Evolutionary conservation across 2,888 invertebrate species (phyloP).

Genomic region (Priocnemis perturbator): DNA sequence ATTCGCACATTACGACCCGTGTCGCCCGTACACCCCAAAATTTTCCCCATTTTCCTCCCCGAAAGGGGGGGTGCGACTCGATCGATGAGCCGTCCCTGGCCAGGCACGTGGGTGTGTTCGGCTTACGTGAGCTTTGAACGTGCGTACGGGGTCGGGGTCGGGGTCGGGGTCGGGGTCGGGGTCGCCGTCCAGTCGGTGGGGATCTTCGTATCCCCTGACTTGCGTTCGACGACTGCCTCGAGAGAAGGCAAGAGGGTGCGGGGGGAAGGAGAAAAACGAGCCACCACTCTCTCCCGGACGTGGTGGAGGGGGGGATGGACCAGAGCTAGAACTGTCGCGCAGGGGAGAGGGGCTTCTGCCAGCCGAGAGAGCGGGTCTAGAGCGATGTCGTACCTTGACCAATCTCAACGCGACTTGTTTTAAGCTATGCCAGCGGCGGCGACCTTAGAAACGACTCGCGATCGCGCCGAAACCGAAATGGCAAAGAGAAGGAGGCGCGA

Average conservation of each 20-base stretch:
- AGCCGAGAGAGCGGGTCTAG: conserved; percentile 62
- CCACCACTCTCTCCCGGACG: no score
- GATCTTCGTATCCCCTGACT: background rate
- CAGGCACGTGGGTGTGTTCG: conserved; percentile 39
- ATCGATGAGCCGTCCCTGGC: conserved; percentile 25
- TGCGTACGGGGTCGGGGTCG: conserved; percentile 30
- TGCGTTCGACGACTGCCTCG: background rate
- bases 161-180: conserved; percentile 10
- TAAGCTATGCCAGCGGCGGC: conserved; percentile 68
- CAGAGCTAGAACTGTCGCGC: background rate
- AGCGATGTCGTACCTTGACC: conserved; percentile 72
- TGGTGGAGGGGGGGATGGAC: background rate
- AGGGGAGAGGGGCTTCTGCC: conserved; percentile 21
- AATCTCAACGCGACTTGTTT: conserved; percentile 74
- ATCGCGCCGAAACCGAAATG: conserved; percentile 58
- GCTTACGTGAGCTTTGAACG: conserved; percentile 33
- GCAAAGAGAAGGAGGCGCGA: conserved; percentile 28
- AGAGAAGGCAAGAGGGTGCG: background rate
- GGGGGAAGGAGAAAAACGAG: no score
- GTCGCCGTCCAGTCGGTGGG: conserved; percentile 4
- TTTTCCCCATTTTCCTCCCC: no score
- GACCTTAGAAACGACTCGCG: conserved; percentile 67
- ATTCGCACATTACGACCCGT: no score
- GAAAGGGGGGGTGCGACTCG: no score
- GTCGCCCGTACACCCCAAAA: no score